Conservation (phyloP, 1,140 invertebrate species). For the Thereuonema tuberculata region DNA sequence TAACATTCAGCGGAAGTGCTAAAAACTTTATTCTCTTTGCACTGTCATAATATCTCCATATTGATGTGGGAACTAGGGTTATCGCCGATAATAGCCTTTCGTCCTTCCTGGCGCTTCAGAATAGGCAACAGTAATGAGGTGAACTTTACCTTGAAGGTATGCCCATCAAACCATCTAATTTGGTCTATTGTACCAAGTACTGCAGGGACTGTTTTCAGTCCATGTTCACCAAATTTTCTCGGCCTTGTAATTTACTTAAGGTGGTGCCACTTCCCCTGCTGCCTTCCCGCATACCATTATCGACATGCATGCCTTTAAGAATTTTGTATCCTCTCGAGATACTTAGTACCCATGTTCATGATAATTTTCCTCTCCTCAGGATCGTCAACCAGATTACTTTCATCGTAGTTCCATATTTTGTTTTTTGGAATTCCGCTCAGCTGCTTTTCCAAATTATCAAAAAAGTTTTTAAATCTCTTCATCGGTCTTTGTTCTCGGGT, state of each 20-base stretch:
- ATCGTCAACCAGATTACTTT: slow-evolving; percentile 26
- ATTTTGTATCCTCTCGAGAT: slow-evolving; percentile 25
- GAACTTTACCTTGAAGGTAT: slow-evolving; percentile 20
- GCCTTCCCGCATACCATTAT: slow-evolving; percentile 26
- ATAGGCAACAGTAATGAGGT: slow-evolving; percentile 9
- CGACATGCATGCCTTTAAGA: slow-evolving; percentile 22
- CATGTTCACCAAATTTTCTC: slow-evolving; percentile 18
- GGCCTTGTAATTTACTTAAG: slow-evolving; percentile 25
- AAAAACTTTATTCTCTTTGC: slow-evolving; percentile 15
- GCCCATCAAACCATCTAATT: slow-evolving; percentile 21
- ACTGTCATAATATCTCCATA: slow-evolving; percentile 6
- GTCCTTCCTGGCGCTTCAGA: slow-evolving; percentile 7
- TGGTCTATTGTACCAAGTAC: too few relatives aligned
- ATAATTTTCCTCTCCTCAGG: slow-evolving; percentile 23
- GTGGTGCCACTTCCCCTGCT: too few relatives aligned
- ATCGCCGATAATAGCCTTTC: slow-evolving; percentile 17
- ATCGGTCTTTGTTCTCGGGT: slow-evolving; percentile 1
- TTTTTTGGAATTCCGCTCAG: slow-evolving; percentile 23
- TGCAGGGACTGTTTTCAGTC: slow-evolving; percentile 19
- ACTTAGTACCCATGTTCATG: slow-evolving; percentile 23
- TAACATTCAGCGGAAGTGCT: slow-evolving; percentile 25
- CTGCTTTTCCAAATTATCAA: slow-evolving; percentile 21
- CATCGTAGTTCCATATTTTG: slow-evolving; percentile 30
- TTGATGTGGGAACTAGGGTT: slow-evolving; percentile 16
- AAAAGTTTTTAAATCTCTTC: slow-evolving; percentile 15